phyloP scores from a whole-genome alignment of 2,113 vertebrate species.

The Nettapus auritus region DNA sequence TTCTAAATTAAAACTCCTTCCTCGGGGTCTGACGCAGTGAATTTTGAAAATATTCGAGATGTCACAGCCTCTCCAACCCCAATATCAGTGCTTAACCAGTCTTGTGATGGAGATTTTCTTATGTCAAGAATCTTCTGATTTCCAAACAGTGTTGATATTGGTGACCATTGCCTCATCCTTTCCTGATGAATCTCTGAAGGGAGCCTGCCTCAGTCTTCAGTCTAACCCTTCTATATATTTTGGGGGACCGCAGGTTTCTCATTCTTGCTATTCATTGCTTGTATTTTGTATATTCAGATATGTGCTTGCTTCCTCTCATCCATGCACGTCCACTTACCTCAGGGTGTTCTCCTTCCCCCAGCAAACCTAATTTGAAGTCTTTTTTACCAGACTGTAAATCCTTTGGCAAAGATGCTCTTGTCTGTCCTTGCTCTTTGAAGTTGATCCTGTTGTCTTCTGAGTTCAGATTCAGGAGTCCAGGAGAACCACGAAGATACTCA shows the following conservation, averaged over 20 bases:
- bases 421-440: neutral
- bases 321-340: neutral
- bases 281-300: neutral
- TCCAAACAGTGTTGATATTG: neutral
- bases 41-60: neutral
- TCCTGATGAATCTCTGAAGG: neutral
- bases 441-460: neutral
- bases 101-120: neutral
- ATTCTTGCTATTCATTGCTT: neutral
- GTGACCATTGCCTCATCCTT: neutral
- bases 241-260: neutral
- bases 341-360: neutral
- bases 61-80: neutral
- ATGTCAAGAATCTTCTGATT: neutral
- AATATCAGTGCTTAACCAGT: rapidly evolving
- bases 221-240: neutral
- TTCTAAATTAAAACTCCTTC: neutral
- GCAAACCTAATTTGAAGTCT: neutral
- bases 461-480: no score
- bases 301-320: neutral
- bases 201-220: rapidly evolving
- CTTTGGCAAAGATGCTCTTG: neutral
- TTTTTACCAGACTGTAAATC: neutral
- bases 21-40: neutral
- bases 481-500: no score